These are phyloP conservation scores for Crotalus tigris DNA, from an alignment of 2,113 vertebrate species.

Conservation along the genomic window DNA sequence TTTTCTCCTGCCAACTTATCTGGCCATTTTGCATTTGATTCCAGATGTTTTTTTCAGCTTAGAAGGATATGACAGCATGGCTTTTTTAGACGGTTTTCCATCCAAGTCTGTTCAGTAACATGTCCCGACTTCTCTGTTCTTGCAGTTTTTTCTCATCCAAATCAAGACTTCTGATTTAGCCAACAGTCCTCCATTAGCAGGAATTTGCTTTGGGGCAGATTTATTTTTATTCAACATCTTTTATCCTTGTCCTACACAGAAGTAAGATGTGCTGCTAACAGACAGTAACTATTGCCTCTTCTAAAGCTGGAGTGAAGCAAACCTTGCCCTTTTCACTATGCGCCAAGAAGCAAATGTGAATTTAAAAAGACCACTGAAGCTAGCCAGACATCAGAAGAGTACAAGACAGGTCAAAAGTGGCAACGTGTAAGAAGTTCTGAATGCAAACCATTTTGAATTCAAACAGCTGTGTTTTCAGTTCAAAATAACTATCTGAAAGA, in stretches of 20 bases:
- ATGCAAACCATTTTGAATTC: background rate
- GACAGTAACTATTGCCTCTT: background rate
- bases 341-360: background rate
- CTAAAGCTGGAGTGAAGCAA: background rate
- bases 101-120: conserved; percentile 29
- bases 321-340: background rate
- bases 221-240: conserved; percentile 27
- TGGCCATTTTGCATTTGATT: conserved; percentile 38
- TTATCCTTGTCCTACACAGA: background rate
- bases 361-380: background rate
- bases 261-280: background rate
- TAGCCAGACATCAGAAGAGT: background rate
- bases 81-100: conserved; percentile 40
- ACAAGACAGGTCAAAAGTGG: background rate
- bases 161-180: conserved; percentile 38
- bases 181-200: conserved; percentile 22
- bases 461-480: background rate
- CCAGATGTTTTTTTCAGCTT: conserved; percentile 34
- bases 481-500: background rate
- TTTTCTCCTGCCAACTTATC: conserved; percentile 10
- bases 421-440: background rate
- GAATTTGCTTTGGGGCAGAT: background rate
- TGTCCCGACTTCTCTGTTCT: conserved; percentile 37
- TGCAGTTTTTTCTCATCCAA: conserved; percentile 26
- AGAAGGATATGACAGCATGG: conserved; percentile 27